phyloP scores from a whole-genome alignment of 1,140 invertebrate genomes.

The Sminthurides bifidus region DNA sequence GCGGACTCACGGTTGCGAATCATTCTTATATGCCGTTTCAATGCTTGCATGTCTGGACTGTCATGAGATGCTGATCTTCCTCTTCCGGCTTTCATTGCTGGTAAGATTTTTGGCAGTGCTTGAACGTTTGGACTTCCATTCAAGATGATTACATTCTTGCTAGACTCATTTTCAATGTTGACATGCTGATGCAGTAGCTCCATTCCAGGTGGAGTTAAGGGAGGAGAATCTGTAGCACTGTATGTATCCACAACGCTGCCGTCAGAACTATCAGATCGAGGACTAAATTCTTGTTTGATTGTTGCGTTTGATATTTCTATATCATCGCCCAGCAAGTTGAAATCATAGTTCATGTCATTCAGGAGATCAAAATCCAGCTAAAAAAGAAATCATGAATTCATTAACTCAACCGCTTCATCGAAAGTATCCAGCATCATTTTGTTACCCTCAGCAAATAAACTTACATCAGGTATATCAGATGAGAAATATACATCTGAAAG shows the following conservation, averaged over 20 bases:
- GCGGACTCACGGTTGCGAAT: conserved; percentile 57
- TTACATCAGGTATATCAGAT: conserved; percentile 11
- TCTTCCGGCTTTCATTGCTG: conserved; percentile 20
- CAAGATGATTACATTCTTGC: not conserved
- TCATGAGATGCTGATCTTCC: conserved; percentile 27
- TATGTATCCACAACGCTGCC: not conserved
- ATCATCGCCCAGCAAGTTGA: conserved; percentile 3
- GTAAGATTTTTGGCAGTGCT: conserved; percentile 19
- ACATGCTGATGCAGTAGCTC: not conserved
- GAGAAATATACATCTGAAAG: too few relatives aligned
- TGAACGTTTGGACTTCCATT: not conserved
- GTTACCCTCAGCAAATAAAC: not conserved
- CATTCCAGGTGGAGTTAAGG: conserved; percentile 24
- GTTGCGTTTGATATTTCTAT: not conserved
- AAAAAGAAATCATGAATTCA: not conserved
- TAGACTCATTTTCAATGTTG: conserved; percentile 6
- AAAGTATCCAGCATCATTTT: too few relatives aligned
- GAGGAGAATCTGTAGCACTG: conserved; percentile 15
- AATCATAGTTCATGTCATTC: conserved; percentile 2
- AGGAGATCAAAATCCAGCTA: conserved; percentile 20
- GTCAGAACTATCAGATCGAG: not conserved
- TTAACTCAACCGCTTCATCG: too few relatives aligned
- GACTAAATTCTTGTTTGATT: not conserved
- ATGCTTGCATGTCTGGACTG: conserved; percentile 28
- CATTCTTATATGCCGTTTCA: conserved; percentile 31